Percentiles rank a stretch among this genome's conserved stretches.
Evolutionary conservation across 64 coral and sea anemone genomes (phyloP).

Genomic region (Actinia equina): DNA sequence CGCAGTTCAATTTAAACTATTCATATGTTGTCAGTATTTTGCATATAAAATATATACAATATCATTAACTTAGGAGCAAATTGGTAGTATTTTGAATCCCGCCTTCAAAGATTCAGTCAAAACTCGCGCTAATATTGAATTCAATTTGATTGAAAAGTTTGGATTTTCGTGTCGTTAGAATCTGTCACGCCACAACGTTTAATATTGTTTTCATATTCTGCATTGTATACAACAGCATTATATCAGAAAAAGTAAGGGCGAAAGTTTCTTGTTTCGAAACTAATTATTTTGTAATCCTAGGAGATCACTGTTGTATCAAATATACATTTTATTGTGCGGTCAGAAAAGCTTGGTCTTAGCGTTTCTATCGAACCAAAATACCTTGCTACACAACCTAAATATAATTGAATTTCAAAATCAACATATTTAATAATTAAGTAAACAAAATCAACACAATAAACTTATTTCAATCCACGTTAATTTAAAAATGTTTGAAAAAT

Average conservation of each 20-base stretch:
- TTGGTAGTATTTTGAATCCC: neutral
- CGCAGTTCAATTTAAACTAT: neutral
- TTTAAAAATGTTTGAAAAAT: neutral
- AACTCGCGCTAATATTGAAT: neutral
- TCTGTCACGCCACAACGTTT: neutral
- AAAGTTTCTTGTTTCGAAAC: neutral
- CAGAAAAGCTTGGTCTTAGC: neutral
- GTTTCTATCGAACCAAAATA: neutral
- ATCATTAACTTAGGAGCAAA: neutral
- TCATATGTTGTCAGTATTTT: neutral
- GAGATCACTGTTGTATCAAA: neutral
- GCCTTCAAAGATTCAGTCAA: neutral
- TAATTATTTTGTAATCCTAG: neutral
- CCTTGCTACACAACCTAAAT: too few relatives aligned
- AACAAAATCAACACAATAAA: neutral
- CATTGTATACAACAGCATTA: neutral
- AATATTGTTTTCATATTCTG: neutral
- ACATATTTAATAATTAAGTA: neutral
- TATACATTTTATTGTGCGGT: neutral
- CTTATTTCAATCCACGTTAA: neutral
- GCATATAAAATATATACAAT: neutral
- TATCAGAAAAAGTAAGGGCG: neutral
- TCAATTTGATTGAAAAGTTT: neutral
- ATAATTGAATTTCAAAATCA: too few relatives aligned
- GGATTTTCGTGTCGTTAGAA: neutral